Base-by-base conservation (phyloP, 2,113 vertebrate genomes). In the Planiliza haematocheilus region DNA sequence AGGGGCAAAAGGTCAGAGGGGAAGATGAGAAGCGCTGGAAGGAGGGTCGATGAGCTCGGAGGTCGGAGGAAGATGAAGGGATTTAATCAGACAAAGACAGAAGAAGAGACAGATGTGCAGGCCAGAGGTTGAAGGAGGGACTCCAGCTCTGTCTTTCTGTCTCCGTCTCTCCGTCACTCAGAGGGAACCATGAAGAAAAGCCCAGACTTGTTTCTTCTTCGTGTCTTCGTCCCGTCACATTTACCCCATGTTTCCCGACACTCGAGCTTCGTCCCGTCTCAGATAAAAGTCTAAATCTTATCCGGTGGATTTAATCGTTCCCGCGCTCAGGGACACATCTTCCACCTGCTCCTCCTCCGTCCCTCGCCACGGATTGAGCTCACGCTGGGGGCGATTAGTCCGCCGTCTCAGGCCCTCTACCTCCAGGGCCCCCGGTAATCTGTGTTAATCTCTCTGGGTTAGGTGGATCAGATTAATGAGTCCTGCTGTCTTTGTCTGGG, bases 381-480 rank as follows among this genome's bases (percentile, higher is more conserved):
- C 1, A 16, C 4, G 3, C 24, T 30, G 24, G 24, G 24, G n/a
- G 53, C 43, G 71, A 84, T 88, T 82, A 86, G 75, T 85, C 73
- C 68, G 18, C 65, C 16, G 12, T 81, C 84, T 87, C 75, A 66
- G 78, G 55, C 46, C 74, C n/a, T n/a, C n/a, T 69, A 81, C 70
- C 69, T 81, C 66, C 18, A 62, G 75, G 14, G n/a, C n/a, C n/a
- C 58, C 64, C 43, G 14, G 43, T 85, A 88, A 91, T 90, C 86
- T 85, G 62, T 56, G 71, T 75, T 92, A 91, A 91, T 90, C 89
- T 80, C 10, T 43, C 42, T 14, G 75, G 51, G 64, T 84, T 86
- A 85, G 74, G 82, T 81, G 77, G 58, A 84, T 76, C 74, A 79
- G 77, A 83, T 79, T 88, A 9, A 8, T 13, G 69, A 51, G 62